Evolutionary conservation across 2,797 vertebrate species (phyloP).

Genomic region (Cryptoblepharus egeriae): DNA sequence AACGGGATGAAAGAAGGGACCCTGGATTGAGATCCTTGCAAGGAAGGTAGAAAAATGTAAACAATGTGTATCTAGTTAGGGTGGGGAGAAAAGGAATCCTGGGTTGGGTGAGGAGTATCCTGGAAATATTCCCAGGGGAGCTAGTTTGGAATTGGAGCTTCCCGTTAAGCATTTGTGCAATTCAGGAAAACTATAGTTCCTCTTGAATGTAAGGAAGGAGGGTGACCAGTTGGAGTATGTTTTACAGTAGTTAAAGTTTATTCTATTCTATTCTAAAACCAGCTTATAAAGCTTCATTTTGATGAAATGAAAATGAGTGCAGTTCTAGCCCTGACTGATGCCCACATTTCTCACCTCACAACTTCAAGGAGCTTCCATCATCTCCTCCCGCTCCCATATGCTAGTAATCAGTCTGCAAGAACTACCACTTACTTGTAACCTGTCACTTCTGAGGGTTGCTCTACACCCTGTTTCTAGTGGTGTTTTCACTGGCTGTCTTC

Average conservation of each 20-base stretch:
- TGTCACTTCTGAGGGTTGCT: background rate
- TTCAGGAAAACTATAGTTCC: background rate
- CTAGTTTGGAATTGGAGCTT: no score
- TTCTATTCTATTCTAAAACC: no score
- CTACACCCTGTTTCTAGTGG: background rate
- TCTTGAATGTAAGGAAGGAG: background rate
- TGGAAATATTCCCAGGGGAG: no score
- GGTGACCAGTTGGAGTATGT: background rate
- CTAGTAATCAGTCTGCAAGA: background rate
- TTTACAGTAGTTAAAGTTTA: background rate
- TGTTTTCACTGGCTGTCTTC: background rate
- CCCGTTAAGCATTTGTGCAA: background rate
- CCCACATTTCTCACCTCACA: background rate
- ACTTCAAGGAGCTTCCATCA: background rate
- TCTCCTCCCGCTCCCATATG: background rate
- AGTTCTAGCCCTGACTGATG: background rate
- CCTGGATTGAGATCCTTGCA: no score
- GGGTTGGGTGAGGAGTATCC: no score
- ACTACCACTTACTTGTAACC: background rate
- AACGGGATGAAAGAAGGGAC: no score
- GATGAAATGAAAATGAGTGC: no score
- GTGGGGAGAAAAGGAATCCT: no score
- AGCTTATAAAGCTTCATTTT: no score
- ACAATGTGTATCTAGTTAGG: no score
- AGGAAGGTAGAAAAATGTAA: no score